Evolutionary conservation across 2,113 vertebrate species (phyloP), one percentile per base, ranked within the genome.

Genomic region (Apodemus speciosus): DNA sequence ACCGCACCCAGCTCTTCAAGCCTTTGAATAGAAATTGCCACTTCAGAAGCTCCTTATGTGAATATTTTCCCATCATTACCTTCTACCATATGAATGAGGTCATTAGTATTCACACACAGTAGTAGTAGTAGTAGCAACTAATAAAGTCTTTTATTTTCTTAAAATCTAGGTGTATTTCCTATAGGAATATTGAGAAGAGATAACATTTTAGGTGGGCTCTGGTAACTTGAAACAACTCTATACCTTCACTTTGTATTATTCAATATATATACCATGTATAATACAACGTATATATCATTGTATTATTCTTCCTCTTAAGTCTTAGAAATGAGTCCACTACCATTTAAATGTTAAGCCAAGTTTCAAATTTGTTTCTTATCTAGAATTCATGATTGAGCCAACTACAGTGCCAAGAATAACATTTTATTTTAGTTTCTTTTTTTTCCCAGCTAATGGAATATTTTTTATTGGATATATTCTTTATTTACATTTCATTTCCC

Each of bases 361-460:
- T 6, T 76, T 94, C 53, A 92, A 83, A 95, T 94, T 96, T 95
- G 21, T 87, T 94, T 92, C 96, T 96, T 66, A 92, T 14, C 32
- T 25, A 38, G 40, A 88, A 9, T n/a, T 27, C 77, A 80, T 35
- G 35, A 51, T 71, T 91, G 94, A 94, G 79, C 56, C 93, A 2
- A 53, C 60, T 18, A 0, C 35, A 88, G 14, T 94, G 92, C 84
- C 46, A 96, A 85, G 5, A 9, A 88, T 85, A 53, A 83, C 81
- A 13, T 62, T 53, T 92, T 23, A 97, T 93, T 96, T 92, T 92
- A 93, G 21, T 35, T n/a, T n/a, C n/a, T n/a, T n/a, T n/a, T n/a
- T n/a, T n/a, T n/a, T n/a, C n/a, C n/a, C n/a, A n/a, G n/a, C n/a
- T n/a, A n/a, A n/a, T n/a, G n/a, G n/a, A n/a, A n/a, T n/a, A n/a